Conservation (phyloP, 2,797 vertebrate genomes). For the Fistularia tabacaria region DNA sequence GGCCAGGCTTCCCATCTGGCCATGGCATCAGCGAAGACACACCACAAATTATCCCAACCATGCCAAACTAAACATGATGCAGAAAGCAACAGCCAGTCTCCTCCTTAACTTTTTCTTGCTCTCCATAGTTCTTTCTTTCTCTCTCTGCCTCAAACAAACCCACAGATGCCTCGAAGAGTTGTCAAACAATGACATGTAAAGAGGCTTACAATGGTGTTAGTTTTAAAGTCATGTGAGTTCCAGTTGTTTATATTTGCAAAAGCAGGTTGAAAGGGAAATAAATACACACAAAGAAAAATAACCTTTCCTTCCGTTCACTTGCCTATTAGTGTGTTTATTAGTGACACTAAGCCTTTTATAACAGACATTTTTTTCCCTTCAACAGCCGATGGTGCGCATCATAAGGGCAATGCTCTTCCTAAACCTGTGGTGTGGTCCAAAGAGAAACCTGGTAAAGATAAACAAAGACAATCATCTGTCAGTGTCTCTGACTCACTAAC, state of each 20-base stretch:
- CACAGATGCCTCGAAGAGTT: conserved; percentile 15
- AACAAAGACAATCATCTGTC: conserved; percentile 40
- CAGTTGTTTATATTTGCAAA: conserved; percentile 5
- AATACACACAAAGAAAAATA: background rate
- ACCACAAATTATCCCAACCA: conserved; percentile 53
- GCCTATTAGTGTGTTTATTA: conserved; percentile 20
- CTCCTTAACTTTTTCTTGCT: conserved; percentile 5
- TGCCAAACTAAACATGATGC: conserved; percentile 49
- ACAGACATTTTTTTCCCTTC: conserved; percentile 60
- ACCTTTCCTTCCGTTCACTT: conserved; percentile 11
- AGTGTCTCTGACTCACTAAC: conserved; percentile 56
- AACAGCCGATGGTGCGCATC: conserved; percentile 55
- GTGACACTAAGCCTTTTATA: conserved; percentile 38
- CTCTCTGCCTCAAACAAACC: conserved; percentile 25
- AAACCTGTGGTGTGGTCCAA: conserved; percentile 56
- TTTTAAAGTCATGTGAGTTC: conserved; percentile 12
- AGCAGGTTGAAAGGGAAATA: background rate
- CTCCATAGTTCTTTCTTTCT: conserved; percentile 6
- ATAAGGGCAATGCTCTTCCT: conserved; percentile 56
- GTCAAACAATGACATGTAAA: conserved; percentile 12
- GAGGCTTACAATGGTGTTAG: conserved; percentile 10
- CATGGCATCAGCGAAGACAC: conserved; percentile 41
- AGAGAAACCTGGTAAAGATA: conserved; percentile 69
- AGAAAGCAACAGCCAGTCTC: conserved; percentile 20
- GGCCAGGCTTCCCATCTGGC: conserved; percentile 49